phyloP scores from a whole-genome alignment of 2,888 invertebrate genomes.

The Hydriomena furcata region DNA sequence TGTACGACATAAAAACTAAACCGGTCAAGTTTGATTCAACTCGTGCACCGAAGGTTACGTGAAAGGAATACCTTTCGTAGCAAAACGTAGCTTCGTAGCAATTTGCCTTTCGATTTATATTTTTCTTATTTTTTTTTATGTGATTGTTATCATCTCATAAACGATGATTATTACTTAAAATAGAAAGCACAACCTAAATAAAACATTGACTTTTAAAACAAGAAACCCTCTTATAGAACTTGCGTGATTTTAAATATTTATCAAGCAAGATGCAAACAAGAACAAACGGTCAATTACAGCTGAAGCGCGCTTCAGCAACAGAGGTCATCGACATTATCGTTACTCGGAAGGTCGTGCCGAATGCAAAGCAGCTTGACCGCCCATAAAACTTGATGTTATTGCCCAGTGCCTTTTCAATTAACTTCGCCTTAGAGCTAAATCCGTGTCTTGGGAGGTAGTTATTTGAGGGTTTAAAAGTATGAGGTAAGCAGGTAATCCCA shows the following conservation, averaged over 20 bases:
- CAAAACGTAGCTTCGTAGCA: constrained; percentile 20
- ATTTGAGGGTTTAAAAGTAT: constrained; percentile 4
- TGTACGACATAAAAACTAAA: too few species aligned
- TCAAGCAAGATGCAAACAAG: constrained; percentile 6
- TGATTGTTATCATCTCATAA: background rate
- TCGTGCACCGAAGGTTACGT: too few species aligned
- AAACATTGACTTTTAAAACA: too few species aligned
- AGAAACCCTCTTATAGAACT: too few species aligned
- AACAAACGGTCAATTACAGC: constrained; percentile 14
- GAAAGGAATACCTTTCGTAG: constrained; percentile 10
- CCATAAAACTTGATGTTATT: constrained; percentile 61
- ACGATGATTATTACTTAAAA: too few species aligned
- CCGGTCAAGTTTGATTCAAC: background rate
- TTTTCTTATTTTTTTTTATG: background rate
- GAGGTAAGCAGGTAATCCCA: background rate
- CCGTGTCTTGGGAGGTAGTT: constrained; percentile 36
- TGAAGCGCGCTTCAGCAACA: constrained; percentile 13
- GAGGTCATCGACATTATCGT: constrained; percentile 56
- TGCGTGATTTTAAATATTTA: too few species aligned
- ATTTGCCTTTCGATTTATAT: background rate
- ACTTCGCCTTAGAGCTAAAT: constrained; percentile 60
- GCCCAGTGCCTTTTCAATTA: constrained; percentile 62
- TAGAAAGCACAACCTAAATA: too few species aligned
- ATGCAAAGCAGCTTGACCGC: constrained; percentile 54
- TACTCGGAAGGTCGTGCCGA: constrained; percentile 41